These are phyloP conservation scores for Sebastes goodei DNA, from an alignment of 2,797 vertebrate genomes.

Conservation along the genomic window DNA sequence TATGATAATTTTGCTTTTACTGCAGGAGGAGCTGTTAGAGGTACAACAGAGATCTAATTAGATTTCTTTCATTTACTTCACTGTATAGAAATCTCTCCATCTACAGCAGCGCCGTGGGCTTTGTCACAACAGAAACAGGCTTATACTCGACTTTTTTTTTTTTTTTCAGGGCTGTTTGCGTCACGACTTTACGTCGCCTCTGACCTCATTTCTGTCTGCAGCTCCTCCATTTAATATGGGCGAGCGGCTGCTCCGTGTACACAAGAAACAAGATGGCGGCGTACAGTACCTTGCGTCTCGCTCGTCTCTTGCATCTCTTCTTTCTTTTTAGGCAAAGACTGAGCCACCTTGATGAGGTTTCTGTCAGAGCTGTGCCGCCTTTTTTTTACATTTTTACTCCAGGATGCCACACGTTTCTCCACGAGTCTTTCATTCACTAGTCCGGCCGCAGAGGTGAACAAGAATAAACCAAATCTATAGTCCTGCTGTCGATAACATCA, in stretches of 20 bases:
- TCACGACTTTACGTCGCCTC: constrained; percentile 48
- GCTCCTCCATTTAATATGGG: constrained; percentile 54
- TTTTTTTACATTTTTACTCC: constrained; percentile 14
- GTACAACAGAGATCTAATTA: constrained; percentile 4
- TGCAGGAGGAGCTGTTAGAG: neutral
- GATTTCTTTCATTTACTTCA: constrained; percentile 6
- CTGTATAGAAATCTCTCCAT: constrained; percentile 3
- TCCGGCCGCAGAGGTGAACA: neutral
- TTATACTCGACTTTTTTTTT: neutral
- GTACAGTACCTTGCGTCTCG: constrained; percentile 67
- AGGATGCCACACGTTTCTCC: neutral
- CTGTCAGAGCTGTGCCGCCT: neutral
- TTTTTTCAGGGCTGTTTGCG: constrained; percentile 21
- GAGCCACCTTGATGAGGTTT: neutral
- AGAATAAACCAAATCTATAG: neutral
- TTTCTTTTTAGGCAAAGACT: constrained; percentile 18
- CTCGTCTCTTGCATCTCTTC: constrained; percentile 18
- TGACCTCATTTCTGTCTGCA: constrained; percentile 69
- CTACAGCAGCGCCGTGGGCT: neutral
- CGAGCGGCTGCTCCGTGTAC: constrained; percentile 21
- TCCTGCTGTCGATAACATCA: neutral
- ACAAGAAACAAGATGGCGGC: constrained; percentile 76
- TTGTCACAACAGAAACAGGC: constrained; percentile 2
- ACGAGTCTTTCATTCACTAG: neutral
- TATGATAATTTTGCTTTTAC: neutral